A percentile compares a stretch with the other conserved stretches of the same genome.
Conservation (phyloP, 2,888 invertebrate genomes). For the Volucella zonaria region DNA sequence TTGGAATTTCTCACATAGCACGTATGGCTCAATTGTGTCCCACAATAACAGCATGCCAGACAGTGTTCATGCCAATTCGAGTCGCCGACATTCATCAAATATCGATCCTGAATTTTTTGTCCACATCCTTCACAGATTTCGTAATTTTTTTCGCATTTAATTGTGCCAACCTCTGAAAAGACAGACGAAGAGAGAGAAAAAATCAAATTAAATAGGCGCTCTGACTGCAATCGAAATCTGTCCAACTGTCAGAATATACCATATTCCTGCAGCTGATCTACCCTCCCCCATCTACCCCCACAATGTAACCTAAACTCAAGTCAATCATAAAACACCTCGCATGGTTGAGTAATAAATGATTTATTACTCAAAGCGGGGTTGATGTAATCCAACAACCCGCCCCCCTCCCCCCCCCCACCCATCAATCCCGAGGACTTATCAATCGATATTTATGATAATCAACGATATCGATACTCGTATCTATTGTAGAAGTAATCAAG, state of each 20-base stretch:
- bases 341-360: slow-evolving; percentile 54
- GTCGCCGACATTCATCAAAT: slow-evolving; percentile 96
- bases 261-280: not conserved
- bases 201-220: slow-evolving; percentile 56
- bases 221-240: not conserved
- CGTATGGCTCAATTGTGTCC: slow-evolving; percentile 93
- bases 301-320: slow-evolving; percentile 28
- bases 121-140: slow-evolving; percentile 97
- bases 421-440: slow-evolving; percentile 25
- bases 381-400: slow-evolving; percentile 38
- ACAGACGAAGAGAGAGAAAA: slow-evolving; percentile 74
- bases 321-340: slow-evolving; percentile 48
- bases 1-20: slow-evolving; percentile 97
- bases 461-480: slow-evolving; percentile 37
- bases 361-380: slow-evolving; percentile 44
- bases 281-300: not conserved
- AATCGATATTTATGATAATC: slow-evolving; percentile 71
- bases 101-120: slow-evolving; percentile 96
- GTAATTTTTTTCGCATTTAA: slow-evolving; percentile 91
- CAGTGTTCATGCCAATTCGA: slow-evolving; percentile 98
- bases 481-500: slow-evolving; percentile 52
- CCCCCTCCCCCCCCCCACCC: not conserved
- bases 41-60: slow-evolving; percentile 96
- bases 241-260: not conserved
- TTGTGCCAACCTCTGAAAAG: slow-evolving; percentile 84